Base-by-base conservation (phyloP, 2,797 vertebrate genomes). In the Gambelia wislizenii region DNA sequence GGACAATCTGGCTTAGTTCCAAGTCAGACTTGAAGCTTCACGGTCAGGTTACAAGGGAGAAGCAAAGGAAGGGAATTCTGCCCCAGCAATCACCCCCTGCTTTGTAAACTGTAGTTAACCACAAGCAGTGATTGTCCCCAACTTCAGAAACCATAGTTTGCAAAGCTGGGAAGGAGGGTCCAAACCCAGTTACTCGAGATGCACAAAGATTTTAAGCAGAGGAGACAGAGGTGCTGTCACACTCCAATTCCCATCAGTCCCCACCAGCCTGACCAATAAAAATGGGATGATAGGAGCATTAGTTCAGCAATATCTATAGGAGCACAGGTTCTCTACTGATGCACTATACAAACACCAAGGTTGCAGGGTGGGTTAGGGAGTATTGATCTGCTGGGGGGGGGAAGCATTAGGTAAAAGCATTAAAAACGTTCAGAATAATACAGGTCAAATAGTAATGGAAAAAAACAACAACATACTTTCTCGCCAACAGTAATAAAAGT, bases 401-500 rank as follows among this genome's bases (percentile, higher is more conserved):
- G 22, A 44, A 75, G 74, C 2, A 44, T 12, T 14, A 76, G 18
- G 18, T 56, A 33, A 44, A 86, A 47, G 10, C 30, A n/a, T 12
- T 47, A 74, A 16, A 10, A 7, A 25, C 1, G 16, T 0, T 2
- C 13, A 8, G 25, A 13, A 61, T 4, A 30, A 3, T 22, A 67
- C 1, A 20, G 1, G 16, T 18, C 78, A 42, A 39, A 54, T 12
- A 56, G 49, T 0, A 30, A 27, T 0, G 20, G 13, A 59, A 6
- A 54, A 52, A 36, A 86, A 69, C 6, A 69, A n/a, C 20, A 83
- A 93, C 95, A 0, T 96, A 98, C 97, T 92, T 96, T 96, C 61
- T 97, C 97, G 93, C 97, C 97, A 0, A 98, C 97, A 84, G 97
- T 98, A 90, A 98, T 98, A 94, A 97, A 98, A 0, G 97, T 77